phyloP scores from a whole-genome alignment of 2,888 invertebrate species.

The Drosophila anomalata region DNA sequence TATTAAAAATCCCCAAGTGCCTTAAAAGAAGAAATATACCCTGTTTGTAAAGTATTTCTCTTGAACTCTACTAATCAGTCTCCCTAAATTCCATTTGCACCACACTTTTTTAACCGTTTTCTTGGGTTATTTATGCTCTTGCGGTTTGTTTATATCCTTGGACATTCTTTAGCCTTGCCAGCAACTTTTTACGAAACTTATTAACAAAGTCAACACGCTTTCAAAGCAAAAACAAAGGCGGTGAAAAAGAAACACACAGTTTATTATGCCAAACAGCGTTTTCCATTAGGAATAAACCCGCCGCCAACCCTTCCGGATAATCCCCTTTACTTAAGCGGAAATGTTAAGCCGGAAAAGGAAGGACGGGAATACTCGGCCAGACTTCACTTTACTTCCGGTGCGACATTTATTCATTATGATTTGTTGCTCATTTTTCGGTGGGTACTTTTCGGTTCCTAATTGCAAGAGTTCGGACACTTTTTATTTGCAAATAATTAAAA shows the following conservation, averaged over 20 bases:
- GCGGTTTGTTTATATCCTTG: conserved; percentile 55
- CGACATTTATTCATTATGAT: conserved; percentile 80
- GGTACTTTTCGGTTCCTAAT: conserved; percentile 57
- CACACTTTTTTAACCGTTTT: conserved; percentile 34
- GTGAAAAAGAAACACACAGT: conserved; percentile 46
- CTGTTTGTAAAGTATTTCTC: conserved; percentile 6
- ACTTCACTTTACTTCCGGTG: conserved; percentile 75
- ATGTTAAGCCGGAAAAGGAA: conserved; percentile 63
- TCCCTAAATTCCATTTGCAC: conserved; percentile 34
- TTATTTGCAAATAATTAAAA: conserved; percentile 78
- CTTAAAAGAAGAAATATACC: neutral
- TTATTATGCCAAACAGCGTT: conserved; percentile 73
- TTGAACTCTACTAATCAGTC: conserved; percentile 25
- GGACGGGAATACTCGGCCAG: conserved; percentile 47
- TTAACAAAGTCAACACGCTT: conserved; percentile 78
- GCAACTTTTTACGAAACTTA: conserved; percentile 77
- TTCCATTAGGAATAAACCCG: conserved; percentile 56
- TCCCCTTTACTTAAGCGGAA: conserved; percentile 63
- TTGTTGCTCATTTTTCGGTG: conserved; percentile 64
- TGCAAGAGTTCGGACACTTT: conserved; percentile 55
- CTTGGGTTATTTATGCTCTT: conserved; percentile 63
- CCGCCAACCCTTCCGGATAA: conserved; percentile 42
- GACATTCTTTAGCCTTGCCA: conserved; percentile 38
- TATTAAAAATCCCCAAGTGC: neutral
- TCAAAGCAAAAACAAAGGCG: conserved; percentile 24